These are phyloP conservation scores for Chascanopsetta lugubris DNA, from an alignment of 2,113 vertebrate species.

Conservation along the genomic window DNA sequence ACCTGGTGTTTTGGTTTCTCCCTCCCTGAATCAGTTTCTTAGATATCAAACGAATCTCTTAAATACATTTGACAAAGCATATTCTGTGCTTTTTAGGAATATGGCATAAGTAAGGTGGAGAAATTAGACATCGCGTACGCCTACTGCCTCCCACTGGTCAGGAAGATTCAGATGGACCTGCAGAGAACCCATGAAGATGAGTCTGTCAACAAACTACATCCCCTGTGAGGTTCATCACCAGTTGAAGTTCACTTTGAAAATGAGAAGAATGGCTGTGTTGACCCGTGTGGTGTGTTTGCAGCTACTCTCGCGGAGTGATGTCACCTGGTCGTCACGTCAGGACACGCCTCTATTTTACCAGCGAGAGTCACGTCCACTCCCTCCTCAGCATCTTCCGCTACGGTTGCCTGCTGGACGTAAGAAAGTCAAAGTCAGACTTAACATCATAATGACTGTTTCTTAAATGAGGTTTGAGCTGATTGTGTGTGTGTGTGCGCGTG, in stretches of 20 bases:
- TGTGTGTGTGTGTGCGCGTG: slow-evolving; percentile 29
- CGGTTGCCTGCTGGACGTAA: slow-evolving; percentile 94
- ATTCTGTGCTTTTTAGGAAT: slow-evolving; percentile 82
- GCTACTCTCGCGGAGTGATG: slow-evolving; percentile 96
- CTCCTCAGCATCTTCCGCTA: slow-evolving; percentile 96
- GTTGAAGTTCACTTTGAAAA: not conserved
- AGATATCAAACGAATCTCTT: too few relatives aligned
- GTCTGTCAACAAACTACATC: slow-evolving; percentile 98
- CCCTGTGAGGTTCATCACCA: slow-evolving; percentile 80
- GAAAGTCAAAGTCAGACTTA: slow-evolving; percentile 34
- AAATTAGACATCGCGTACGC: slow-evolving; percentile 97
- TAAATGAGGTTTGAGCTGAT: not conserved
- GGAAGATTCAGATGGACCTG: slow-evolving; percentile 95
- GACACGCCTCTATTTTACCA: slow-evolving; percentile 97
- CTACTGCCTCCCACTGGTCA: slow-evolving; percentile 95
- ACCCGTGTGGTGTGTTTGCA: slow-evolving; percentile 48
- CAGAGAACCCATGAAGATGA: slow-evolving; percentile 98
- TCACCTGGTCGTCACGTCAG: slow-evolving; percentile 95
- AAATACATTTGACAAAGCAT: too few relatives aligned
- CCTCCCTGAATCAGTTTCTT: too few relatives aligned
- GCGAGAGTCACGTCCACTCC: slow-evolving; percentile 97
- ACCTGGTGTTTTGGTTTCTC: too few relatives aligned
- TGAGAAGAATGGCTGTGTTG: not conserved
- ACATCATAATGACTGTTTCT: not conserved
- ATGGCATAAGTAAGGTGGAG: slow-evolving; percentile 93